A percentile compares a stretch with the other conserved stretches of the same genome.
Conservation (phyloP, 2,888 invertebrate genomes). For the Acleris holmiana region DNA sequence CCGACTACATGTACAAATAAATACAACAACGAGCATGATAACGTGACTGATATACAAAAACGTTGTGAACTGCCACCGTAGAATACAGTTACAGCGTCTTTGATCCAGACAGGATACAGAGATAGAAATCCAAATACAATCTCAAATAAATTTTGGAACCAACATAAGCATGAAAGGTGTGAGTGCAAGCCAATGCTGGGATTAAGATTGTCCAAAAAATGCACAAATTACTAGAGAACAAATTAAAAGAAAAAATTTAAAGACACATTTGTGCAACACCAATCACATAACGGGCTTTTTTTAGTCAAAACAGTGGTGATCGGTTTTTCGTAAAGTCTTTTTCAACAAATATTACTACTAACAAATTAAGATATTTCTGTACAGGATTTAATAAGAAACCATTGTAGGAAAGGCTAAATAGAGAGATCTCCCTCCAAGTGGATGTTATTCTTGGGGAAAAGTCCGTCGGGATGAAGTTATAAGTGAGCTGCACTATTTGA, state of each 20-base stretch:
- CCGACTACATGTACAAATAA: conserved; percentile 75
- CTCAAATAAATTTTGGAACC: conserved; percentile 48
- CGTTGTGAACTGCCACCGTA: background rate
- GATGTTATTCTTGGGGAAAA: too few species aligned
- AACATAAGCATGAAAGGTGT: conserved; percentile 73
- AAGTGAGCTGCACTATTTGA: too few species aligned
- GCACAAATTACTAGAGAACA: conserved; percentile 49
- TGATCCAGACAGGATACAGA: conserved; percentile 40
- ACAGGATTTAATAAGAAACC: too few species aligned
- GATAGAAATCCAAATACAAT: conserved; percentile 49
- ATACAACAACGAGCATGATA: conserved; percentile 58
- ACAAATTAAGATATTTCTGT: too few species aligned
- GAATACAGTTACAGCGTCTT: background rate
- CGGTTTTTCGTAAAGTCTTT: conserved; percentile 13
- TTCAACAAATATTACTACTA: too few species aligned
- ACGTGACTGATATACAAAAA: conserved; percentile 14
- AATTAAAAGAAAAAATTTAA: conserved; percentile 52
- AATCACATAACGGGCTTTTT: conserved; percentile 63
- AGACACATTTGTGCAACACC: conserved; percentile 69
- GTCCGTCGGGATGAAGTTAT: too few species aligned
- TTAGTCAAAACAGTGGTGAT: conserved; percentile 47
- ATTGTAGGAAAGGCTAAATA: too few species aligned
- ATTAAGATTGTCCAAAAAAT: conserved; percentile 53
- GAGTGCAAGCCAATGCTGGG: conserved; percentile 80
- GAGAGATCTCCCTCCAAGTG: too few species aligned